Percentiles rank a stretch among this genome's conserved stretches.
These are phyloP conservation scores for Chloropsis hardwickii DNA, from an alignment of 2,113 vertebrate genomes.

Conservation along the genomic window DNA sequence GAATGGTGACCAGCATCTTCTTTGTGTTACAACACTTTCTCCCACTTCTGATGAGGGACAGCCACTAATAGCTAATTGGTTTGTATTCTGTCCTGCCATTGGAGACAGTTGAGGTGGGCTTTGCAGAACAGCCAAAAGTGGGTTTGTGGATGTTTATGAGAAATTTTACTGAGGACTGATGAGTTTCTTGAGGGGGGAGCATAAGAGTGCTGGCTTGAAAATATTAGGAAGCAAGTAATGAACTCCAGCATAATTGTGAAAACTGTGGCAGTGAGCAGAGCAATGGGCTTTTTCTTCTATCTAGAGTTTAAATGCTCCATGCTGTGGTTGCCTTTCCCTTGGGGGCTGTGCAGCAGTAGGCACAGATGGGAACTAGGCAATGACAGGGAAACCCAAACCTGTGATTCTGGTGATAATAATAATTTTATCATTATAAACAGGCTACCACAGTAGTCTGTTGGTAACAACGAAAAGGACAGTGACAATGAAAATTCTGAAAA, in stretches of 20 bases:
- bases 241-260: not conserved
- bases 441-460: not conserved
- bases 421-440: not conserved
- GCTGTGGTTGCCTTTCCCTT: not conserved
- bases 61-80: not conserved
- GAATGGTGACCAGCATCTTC: not conserved
- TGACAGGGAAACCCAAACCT: not conserved
- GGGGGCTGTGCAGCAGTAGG: not conserved
- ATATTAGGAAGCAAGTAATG: not conserved
- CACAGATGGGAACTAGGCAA: not conserved
- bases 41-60: not conserved
- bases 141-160: not conserved
- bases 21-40: not conserved
- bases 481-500: not conserved
- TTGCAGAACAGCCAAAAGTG: not conserved
- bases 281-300: not conserved
- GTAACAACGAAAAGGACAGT: not conserved
- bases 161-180: not conserved
- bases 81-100: not conserved
- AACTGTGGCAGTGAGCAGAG: not conserved
- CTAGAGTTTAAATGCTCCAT: not conserved
- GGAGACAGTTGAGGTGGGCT: not conserved
- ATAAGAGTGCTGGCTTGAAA: not conserved
- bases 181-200: not conserved
- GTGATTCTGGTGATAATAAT: not conserved